Base-by-base conservation (phyloP, 2,888 invertebrate species). In the Gari tellinella region DNA sequence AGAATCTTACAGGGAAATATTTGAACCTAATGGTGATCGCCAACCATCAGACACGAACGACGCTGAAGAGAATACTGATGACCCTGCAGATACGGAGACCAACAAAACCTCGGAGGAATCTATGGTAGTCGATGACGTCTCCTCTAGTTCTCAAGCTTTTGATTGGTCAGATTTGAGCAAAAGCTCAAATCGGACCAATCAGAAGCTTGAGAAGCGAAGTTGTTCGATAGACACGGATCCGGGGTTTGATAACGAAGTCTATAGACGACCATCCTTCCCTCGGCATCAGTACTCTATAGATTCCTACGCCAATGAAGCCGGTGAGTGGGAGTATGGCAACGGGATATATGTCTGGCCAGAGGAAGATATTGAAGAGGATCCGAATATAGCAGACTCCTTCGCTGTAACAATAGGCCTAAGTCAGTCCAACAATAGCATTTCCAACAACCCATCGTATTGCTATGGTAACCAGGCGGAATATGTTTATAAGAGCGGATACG, bases 381-480 rank as follows among this genome's bases (percentile, higher is more conserved):
- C 23, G 19, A 49, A 56, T 15, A 23, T 68, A 12, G 17, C 55
- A 23, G 58, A 65, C 17, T 51, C 67, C n/a, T 62, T 43, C 15
- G 68, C 60, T 17, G 72, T 82, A 0, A 77, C 72, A 41, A 48
- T 56, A 4, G 97, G 97, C 0, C 93, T 97, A 1, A 95, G 96
- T 5, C 96, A 96, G 88, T 96, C 96, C 5, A 96, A 96, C 88
- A 95, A 95, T 17, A 96, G 96, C 31, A 93, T 94, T 52, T 94
- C 95, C 40, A 94, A 95, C 64, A 95, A 95, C 90, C 95, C 95
- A 15, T 95, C 95, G 72, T 93, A 96, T 90, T 94, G 95, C 51
- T 96, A 96, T 89, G 95, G 96, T 63, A 96, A 95, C 89, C 96
- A 96, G 91, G 93, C 94, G 83, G 97, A 97, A 60, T 88, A 88